These are phyloP conservation scores for Heptascelio sp. DNA, from an alignment of 2,888 invertebrate species.

Conservation along the genomic window DNA sequence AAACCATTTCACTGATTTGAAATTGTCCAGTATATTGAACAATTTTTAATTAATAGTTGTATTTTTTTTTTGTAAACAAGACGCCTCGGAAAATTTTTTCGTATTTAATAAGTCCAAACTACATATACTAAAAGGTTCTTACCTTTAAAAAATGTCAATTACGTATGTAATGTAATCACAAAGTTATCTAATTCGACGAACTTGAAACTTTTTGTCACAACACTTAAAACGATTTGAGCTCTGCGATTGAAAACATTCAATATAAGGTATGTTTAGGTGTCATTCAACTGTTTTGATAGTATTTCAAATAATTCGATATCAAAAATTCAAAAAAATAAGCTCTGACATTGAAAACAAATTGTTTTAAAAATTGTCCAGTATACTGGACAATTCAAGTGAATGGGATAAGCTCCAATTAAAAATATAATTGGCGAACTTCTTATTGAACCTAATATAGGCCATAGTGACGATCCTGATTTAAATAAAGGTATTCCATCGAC, in stretches of 20 bases:
- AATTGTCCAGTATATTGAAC: slow-evolving; percentile 1
- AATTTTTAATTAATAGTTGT: slow-evolving; percentile 1
- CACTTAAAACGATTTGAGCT: slow-evolving; percentile 6
- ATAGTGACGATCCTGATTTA: slow-evolving; percentile 5
- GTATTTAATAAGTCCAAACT: background rate
- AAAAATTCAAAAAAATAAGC: background rate
- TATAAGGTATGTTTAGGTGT: slow-evolving; percentile 25
- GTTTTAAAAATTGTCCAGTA: slow-evolving; percentile 9
- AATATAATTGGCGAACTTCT: background rate
- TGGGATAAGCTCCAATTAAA: slow-evolving; percentile 28
- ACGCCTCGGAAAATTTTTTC: background rate
- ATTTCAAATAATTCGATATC: slow-evolving; percentile 11
- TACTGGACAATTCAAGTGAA: slow-evolving; percentile 17
- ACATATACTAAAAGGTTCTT: background rate
- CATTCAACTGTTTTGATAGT: slow-evolving; percentile 25
- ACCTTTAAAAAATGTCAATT: slow-evolving; percentile 11
- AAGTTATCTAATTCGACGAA: background rate
- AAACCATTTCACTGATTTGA: background rate
- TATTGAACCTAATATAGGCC: slow-evolving; percentile 34
- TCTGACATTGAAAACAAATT: slow-evolving; percentile 1
- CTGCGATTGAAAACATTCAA: slow-evolving; percentile 21
- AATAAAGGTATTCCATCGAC: background rate
- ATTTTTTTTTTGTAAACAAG: background rate
- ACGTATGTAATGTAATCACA: slow-evolving; percentile 9
- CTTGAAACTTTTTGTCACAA: slow-evolving; percentile 9